Percentiles rank a stretch among this genome's conserved stretches.
phyloP scores from a whole-genome alignment of 2,113 vertebrate species.

The Entosphenus tridentatus region DNA sequence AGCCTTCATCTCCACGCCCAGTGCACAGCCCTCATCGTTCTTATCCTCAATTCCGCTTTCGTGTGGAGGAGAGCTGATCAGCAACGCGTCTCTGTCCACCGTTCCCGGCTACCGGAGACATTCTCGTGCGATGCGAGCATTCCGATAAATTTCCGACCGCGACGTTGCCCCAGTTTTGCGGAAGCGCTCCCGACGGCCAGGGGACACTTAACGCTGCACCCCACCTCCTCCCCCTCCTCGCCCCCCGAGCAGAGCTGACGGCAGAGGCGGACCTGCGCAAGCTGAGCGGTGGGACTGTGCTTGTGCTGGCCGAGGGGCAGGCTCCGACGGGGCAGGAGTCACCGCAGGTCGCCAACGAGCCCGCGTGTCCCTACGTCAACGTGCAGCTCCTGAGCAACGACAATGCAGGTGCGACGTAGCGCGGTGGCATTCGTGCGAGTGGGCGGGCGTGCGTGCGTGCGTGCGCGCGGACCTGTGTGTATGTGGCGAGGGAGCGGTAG shows the following conservation, averaged over 20 bases:
- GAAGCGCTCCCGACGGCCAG: too few relatives aligned
- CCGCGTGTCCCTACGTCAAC: conserved; percentile 1
- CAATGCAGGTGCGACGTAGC: not conserved
- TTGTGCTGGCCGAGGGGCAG: not conserved
- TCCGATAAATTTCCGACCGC: too few relatives aligned
- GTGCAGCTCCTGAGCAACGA: not conserved
- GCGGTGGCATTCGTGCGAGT: not conserved
- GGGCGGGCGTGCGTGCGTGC: not conserved
- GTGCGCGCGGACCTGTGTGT: not conserved
- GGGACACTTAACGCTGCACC: too few relatives aligned
- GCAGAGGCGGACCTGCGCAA: conserved; percentile 1
- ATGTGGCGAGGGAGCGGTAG: not conserved
- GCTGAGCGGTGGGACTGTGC: not conserved
- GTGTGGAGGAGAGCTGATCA: too few relatives aligned
- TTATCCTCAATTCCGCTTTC: too few relatives aligned
- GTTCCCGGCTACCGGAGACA: too few relatives aligned
- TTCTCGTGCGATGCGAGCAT: too few relatives aligned
- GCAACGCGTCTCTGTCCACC: too few relatives aligned
- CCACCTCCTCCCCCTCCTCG: too few relatives aligned
- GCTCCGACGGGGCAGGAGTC: not conserved
- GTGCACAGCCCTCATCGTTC: too few relatives aligned
- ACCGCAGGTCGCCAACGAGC: not conserved
- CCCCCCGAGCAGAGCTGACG: not conserved
- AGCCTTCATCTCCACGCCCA: too few relatives aligned
- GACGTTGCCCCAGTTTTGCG: too few relatives aligned